Evolutionary conservation across 2,888 invertebrate genomes (phyloP), one percentile per base, ranked within the genome.

Genomic region (Drosophila phalerata): DNA sequence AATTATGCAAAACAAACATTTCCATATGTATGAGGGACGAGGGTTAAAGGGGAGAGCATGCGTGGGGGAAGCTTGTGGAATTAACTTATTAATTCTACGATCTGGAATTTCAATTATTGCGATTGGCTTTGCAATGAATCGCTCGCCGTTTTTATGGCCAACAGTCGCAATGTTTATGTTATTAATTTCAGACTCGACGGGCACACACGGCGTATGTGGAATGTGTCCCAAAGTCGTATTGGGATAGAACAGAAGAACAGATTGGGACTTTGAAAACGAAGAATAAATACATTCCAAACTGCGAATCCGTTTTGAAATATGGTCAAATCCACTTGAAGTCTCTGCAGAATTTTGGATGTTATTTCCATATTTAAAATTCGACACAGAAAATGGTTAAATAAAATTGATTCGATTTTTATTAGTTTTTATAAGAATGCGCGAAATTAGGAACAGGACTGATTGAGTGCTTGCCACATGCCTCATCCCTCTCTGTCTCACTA

Each of bases 11-110:
- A 76, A 68, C 77, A 79, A 83, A 75, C 86, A 86, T 81, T 73
- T 80, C 70, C 72, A 75, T 84, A 57, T 48, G 56, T 37, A 10
- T 10, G 34, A 28, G 40, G 48, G 28, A 19, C 10, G 13, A 2
- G 10, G n/a, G 11, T n/a, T 0, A 4, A 25, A 2, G 45, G 5
- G 30, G 5, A 30, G 9, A 5, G n/a, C 56, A 8, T 17, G 13
- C 8, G 38, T 25, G 34, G 22, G 38, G 47, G 11, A 56, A 68
- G 56, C 65, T 81, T 60, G 76, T 57, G 60, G 68, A 88, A 88
- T 88, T 85, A 85, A 88, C 84, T 88, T 80, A 88, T 83, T 83
- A 85, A 85, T 88, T 78, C 70, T 69, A 69, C 72, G 51, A 72
- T 55, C 53, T 65, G 67, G 60, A 79, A 77, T 85, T 77, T 85